phyloP scores from a whole-genome alignment of 2,797 vertebrate genomes.

The Rousettus madagascariensis region DNA sequence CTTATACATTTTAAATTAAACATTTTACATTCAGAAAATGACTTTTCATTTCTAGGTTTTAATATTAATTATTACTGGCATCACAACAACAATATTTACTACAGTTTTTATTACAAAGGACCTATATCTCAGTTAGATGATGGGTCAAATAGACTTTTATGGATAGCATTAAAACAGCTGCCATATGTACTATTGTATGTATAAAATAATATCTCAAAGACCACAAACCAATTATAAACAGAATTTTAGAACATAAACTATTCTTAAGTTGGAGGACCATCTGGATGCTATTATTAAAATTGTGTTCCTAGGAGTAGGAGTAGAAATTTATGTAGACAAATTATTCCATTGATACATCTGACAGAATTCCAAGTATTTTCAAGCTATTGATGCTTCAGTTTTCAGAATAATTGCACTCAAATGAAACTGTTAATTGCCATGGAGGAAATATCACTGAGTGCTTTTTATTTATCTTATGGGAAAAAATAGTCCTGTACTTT shows the following conservation, averaged over 20 bases:
- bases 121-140: neutral
- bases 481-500: neutral
- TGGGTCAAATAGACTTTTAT: slow-evolving; percentile 4
- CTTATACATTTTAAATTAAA: slow-evolving; percentile 95
- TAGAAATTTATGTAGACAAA: neutral
- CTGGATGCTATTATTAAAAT: slow-evolving; percentile 30
- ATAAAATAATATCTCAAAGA: slow-evolving; percentile 23
- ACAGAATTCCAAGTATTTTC: neutral
- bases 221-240: slow-evolving; percentile 3
- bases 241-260: slow-evolving; percentile 14
- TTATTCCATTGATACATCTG: slow-evolving; percentile 19
- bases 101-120: neutral
- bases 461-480: neutral
- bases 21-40: slow-evolving; percentile 89
- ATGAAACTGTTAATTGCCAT: neutral
- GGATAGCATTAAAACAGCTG: neutral
- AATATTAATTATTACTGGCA: neutral
- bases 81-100: slow-evolving; percentile 8
- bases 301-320: neutral
- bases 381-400: neutral
- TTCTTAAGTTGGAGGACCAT: neutral
- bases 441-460: neutral
- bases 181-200: neutral
- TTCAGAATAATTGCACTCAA: neutral
- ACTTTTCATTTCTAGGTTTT: neutral